A percentile compares a stretch with the other conserved stretches of the same genome.
These are phyloP conservation scores for Drosophila koepferae DNA, from an alignment of 2,888 invertebrate species.

Conservation along the genomic window DNA sequence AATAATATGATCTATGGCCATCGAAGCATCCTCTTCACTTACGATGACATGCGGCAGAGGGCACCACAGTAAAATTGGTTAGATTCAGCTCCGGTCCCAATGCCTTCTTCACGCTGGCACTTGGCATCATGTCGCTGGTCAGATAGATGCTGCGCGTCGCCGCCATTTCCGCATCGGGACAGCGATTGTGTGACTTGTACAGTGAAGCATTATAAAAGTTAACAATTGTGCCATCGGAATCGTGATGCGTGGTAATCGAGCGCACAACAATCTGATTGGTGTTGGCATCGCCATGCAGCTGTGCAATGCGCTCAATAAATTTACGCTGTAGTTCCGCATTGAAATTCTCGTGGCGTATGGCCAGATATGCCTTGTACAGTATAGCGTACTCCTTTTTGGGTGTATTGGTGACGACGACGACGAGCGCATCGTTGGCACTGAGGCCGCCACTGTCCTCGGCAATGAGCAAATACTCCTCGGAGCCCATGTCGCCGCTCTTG, in stretches of 20 bases:
- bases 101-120: constrained; percentile 86
- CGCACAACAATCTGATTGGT: constrained; percentile 91
- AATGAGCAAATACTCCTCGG: constrained; percentile 91
- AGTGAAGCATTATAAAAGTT: constrained; percentile 92
- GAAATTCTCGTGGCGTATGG: constrained; percentile 89
- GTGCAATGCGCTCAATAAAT: constrained; percentile 92
- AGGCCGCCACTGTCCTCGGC: constrained; percentile 91
- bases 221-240: constrained; percentile 88
- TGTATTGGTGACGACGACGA: constrained; percentile 89
- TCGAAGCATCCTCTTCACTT: constrained; percentile 64
- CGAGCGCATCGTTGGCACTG: constrained; percentile 91
- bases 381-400: constrained; percentile 89
- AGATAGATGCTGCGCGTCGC: constrained; percentile 90
- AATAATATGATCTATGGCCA: background rate
- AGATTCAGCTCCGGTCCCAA: constrained; percentile 89
- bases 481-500: constrained; percentile 89
- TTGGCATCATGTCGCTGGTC: constrained; percentile 87
- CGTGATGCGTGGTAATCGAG: constrained; percentile 86
- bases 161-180: constrained; percentile 92
- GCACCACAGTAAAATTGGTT: constrained; percentile 86
- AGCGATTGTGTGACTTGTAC: constrained; percentile 85
- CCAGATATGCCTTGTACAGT: constrained; percentile 93
- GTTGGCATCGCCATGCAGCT: constrained; percentile 91
- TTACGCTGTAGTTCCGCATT: constrained; percentile 92
- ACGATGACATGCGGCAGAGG: constrained; percentile 86